These are phyloP conservation scores for Drosophila picticornis DNA, from an alignment of 2,888 invertebrate species.

Conservation along the genomic window DNA sequence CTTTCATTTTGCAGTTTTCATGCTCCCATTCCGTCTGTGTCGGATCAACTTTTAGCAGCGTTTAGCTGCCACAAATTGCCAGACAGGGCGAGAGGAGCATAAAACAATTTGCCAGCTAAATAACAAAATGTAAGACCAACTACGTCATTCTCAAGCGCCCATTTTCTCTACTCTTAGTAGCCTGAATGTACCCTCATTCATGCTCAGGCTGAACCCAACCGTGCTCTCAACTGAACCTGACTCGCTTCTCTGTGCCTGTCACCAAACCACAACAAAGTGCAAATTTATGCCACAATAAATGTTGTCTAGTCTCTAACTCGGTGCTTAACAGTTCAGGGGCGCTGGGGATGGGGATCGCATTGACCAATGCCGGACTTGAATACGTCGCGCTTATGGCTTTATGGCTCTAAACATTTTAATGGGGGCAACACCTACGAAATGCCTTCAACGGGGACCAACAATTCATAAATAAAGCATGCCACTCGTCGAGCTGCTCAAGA, in stretches of 20 bases:
- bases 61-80: constrained; percentile 55
- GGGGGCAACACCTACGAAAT: constrained; percentile 31
- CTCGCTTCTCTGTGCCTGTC: constrained; percentile 24
- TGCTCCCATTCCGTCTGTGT: neutral
- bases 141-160: constrained; percentile 32
- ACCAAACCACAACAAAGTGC: constrained; percentile 75
- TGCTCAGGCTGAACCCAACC: constrained; percentile 28
- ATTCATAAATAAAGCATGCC: constrained; percentile 30
- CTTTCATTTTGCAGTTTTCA: neutral
- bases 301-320: constrained; percentile 28
- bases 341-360: neutral
- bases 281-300: constrained; percentile 79
- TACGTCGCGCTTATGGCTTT: constrained; percentile 25
- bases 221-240: constrained; percentile 34
- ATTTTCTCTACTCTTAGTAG: neutral
- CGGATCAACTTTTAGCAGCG: constrained; percentile 17
- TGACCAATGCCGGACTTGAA: constrained; percentile 41
- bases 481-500: neutral
- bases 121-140: constrained; percentile 60
- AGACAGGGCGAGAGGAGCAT: constrained; percentile 60
- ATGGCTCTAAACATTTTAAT: constrained; percentile 26
- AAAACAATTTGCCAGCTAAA: constrained; percentile 75
- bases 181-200: constrained; percentile 23
- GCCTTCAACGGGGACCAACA: constrained; percentile 18
- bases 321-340: neutral